Evolutionary conservation across 2,797 vertebrate species (phyloP), one percentile per base, ranked within the genome.

Genomic region (Cyprinodon diabolis): DNA sequence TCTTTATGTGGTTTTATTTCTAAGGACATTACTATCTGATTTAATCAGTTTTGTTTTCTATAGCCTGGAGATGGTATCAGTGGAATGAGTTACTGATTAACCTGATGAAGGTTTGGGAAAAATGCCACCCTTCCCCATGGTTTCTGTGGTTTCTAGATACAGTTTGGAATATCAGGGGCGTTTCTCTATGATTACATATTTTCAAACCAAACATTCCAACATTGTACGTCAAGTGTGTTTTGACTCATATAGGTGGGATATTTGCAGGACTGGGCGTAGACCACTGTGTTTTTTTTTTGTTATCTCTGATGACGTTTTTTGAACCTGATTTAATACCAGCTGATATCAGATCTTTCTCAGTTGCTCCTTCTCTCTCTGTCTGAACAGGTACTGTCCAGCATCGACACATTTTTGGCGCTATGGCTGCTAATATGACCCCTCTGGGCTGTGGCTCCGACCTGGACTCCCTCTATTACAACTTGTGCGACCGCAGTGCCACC

Each of bases 401-500:
- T 79, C 56, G 19, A 1, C 60, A 93, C 70, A 58, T 90, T 58
- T 75, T 57, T 43, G 54, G 13, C 68, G 69, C 55, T 76, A 82
- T 77, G 37, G 89, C 88, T 7, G 0, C 79, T 86, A 68, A 93
- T 89, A 19, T 0, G 37, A 82, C 83, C 19, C 10, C 86, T 68
- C 0, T 0, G 7, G 97, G 98, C 65, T 99, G 98, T 0, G 87
- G 95, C 75, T 54, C 92, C 0, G 84, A 94, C 48, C 80, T 99
- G 84, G 86, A 91, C 80, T 90, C 96, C 0, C 92, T 98, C 49
- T 99, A 98, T 78, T 97, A 95, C 92, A 96, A 97, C 87, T 94
- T 99, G 74, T 99, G 98, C 1, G 94, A 98, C 93, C 92, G 96
- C 2, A 78, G 78, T 0, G 91, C 87, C 0, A 95, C 82, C 0